A percentile compares a stretch with the other conserved stretches of the same genome.
Conservation (phyloP, 2,113 vertebrate genomes). For the Heptranchias perlo region DNA sequence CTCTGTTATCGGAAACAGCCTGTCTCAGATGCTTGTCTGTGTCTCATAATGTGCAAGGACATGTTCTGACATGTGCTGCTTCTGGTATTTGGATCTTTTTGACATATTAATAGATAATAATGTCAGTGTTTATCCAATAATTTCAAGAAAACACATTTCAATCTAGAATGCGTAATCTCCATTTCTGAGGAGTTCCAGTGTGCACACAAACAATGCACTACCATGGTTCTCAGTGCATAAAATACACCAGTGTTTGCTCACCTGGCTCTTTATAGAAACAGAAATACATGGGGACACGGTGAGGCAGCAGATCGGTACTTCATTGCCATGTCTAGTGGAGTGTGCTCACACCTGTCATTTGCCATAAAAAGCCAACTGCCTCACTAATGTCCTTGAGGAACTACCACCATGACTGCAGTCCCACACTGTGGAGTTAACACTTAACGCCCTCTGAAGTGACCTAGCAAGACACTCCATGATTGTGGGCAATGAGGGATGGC, state of each 20-base stretch:
- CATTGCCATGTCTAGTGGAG: background rate
- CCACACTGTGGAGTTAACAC: background rate
- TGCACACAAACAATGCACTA: background rate
- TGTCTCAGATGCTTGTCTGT: background rate
- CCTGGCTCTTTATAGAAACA: background rate
- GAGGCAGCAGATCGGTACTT: background rate
- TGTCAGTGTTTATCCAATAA: background rate
- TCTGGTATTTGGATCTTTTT: background rate
- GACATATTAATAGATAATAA: background rate
- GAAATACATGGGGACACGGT: background rate
- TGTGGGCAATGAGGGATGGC: background rate
- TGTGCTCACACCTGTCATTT: background rate
- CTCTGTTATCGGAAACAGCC: background rate
- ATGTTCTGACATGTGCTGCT: background rate
- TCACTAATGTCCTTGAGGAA: background rate
- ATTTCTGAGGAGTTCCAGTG: background rate
- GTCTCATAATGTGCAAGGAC: background rate
- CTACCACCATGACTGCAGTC: background rate
- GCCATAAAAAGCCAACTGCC: background rate
- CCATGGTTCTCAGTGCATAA: background rate
- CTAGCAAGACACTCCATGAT: background rate
- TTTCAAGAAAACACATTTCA: background rate
- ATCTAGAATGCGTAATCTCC: background rate
- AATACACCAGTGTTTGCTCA: background rate
- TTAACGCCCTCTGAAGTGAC: background rate